A percentile compares a stretch with the other conserved stretches of the same genome.
Conservation (phyloP, 2,113 vertebrate species). For the Penelope pileata region DNA sequence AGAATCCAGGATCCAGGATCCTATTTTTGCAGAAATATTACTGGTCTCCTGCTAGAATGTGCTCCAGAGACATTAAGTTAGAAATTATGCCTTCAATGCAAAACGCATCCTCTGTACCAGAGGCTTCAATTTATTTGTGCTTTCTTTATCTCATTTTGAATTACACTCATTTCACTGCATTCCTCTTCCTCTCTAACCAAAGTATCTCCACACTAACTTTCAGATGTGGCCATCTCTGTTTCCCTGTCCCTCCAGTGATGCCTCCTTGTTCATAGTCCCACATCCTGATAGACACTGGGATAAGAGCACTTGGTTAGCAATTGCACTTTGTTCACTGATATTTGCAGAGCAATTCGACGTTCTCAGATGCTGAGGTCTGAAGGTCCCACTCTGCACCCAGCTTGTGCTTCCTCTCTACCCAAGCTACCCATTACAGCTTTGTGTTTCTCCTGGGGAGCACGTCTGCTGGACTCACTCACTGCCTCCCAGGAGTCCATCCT, state of each 20-base stretch:
- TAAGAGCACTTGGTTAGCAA: not conserved
- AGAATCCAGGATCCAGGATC: not conserved
- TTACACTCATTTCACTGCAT: not conserved
- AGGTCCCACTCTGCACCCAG: rapidly evolving
- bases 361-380: not conserved
- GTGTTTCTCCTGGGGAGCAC: not conserved
- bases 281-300: not conserved
- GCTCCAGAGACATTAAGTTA: not conserved
- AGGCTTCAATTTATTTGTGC: not conserved
- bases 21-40: conserved; percentile 11
- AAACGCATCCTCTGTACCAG: not conserved
- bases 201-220: not conserved
- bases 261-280: not conserved
- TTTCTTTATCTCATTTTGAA: not conserved
- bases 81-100: not conserved
- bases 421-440: not conserved
- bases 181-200: not conserved
- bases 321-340: not conserved
- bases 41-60: not conserved
- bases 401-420: not conserved
- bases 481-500: not conserved
- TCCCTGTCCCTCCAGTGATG: not conserved
- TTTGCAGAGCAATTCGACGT: not conserved
- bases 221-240: not conserved
- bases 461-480: not conserved